These are phyloP conservation scores for Acanthis flammea DNA, from an alignment of 2,797 vertebrate genomes.

Conservation along the genomic window DNA sequence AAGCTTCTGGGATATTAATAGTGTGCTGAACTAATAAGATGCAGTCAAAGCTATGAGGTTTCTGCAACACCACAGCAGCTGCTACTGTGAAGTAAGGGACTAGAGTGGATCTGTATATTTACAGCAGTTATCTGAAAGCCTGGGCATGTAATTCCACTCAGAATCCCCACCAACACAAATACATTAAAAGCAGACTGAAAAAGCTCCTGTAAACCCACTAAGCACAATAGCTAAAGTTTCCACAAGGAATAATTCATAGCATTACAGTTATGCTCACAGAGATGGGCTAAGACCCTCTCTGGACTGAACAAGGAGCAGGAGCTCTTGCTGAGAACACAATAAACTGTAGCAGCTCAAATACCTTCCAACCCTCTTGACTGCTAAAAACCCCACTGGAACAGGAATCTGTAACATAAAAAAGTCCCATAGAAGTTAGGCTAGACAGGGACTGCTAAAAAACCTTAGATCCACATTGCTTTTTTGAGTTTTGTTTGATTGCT, in stretches of 20 bases:
- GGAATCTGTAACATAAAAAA: neutral
- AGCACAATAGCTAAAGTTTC: constrained; percentile 25
- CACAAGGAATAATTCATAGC: neutral
- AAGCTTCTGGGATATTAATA: constrained; percentile 65
- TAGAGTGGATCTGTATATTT: constrained; percentile 42
- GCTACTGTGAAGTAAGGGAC: constrained; percentile 52
- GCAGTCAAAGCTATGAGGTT: constrained; percentile 54
- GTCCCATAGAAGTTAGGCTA: neutral
- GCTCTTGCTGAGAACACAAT: neutral
- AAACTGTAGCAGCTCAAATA: neutral
- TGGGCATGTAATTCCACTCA: constrained; percentile 40
- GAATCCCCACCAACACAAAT: constrained; percentile 43
- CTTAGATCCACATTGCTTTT: fast-evolving
- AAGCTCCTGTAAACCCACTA: constrained; percentile 16
- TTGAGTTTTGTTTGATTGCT: neutral
- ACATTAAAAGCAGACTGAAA: constrained; percentile 25
- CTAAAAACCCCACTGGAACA: neutral
- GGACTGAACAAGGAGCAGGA: neutral
- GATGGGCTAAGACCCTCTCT: neutral
- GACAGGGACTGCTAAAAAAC: neutral
- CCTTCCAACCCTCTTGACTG: neutral
- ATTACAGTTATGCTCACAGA: neutral
- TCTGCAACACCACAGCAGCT: constrained; percentile 59
- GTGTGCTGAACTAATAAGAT: constrained; percentile 67
- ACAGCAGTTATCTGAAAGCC: constrained; percentile 46